phyloP scores from a whole-genome alignment of 2,888 invertebrate genomes.

The Drosophila fungiperda region DNA sequence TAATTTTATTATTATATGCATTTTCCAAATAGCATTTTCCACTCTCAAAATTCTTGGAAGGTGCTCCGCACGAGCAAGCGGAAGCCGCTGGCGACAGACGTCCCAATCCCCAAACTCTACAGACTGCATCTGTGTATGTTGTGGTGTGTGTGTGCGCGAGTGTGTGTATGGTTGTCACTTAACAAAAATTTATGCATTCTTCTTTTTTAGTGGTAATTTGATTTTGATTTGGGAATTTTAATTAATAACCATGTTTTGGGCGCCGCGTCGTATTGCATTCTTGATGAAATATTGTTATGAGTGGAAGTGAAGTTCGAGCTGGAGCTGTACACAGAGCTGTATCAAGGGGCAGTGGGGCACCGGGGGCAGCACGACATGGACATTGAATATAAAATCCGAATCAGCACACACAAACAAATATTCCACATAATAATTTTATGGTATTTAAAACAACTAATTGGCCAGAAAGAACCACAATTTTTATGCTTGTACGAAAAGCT shows the following conservation, averaged over 20 bases:
- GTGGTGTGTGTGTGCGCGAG: constrained; percentile 21
- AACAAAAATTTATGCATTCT: constrained; percentile 69
- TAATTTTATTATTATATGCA: constrained; percentile 69
- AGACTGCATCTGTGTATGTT: constrained; percentile 8
- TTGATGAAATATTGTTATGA: constrained; percentile 63
- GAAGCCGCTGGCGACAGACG: constrained; percentile 76
- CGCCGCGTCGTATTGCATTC: constrained; percentile 52
- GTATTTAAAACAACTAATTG: constrained; percentile 69
- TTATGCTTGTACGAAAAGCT: constrained; percentile 34
- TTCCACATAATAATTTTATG: constrained; percentile 63
- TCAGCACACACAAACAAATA: constrained; percentile 43
- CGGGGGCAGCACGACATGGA: constrained; percentile 26
- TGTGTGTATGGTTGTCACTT: constrained; percentile 50
- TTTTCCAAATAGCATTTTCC: constrained; percentile 56
- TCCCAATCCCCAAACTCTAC: constrained; percentile 15
- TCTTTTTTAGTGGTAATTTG: constrained; percentile 75
- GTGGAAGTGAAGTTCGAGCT: background rate
- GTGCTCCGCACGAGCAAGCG: constrained; percentile 45
- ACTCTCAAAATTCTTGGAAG: constrained; percentile 60
- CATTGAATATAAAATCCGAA: constrained; percentile 46
- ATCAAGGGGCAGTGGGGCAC: background rate
- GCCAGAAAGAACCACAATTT: constrained; percentile 43
- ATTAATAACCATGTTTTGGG: constrained; percentile 75
- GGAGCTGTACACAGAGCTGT: background rate
- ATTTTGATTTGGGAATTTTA: constrained; percentile 82